Percentiles rank a stretch among this genome's conserved stretches.
Evolutionary conservation across 2,888 invertebrate species (phyloP).

Genomic region (Sinohyriopsis cumingii): DNA sequence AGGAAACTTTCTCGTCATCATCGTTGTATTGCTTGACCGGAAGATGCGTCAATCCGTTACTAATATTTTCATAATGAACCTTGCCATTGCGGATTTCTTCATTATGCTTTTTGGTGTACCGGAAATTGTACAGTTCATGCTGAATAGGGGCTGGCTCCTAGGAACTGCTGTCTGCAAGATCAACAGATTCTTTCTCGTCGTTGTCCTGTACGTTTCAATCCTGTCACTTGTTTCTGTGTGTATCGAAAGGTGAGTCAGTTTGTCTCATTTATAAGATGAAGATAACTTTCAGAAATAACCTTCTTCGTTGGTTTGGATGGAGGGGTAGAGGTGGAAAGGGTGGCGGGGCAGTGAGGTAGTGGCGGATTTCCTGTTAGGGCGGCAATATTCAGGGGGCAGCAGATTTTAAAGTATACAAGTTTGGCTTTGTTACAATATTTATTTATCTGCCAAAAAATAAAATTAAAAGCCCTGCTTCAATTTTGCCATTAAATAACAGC

Average conservation of each 20-base stretch:
- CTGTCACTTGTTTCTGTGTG: slow-evolving; percentile 73
- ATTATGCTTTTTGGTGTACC: slow-evolving; percentile 69
- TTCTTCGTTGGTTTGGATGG: no score
- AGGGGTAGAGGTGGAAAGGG: no score
- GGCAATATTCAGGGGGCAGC: no score
- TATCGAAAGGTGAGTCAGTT: slow-evolving; percentile 67
- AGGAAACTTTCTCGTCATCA: slow-evolving; percentile 69
- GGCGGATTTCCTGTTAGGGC: no score
- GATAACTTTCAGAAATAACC: no score
- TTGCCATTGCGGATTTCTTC: slow-evolving; percentile 69
- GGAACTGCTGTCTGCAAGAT: slow-evolving; percentile 67
- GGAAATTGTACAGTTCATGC: slow-evolving; percentile 68
- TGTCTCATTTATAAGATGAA: no score
- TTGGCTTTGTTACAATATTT: no score
- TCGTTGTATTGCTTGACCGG: slow-evolving; percentile 64
- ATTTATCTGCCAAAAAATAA: no score
- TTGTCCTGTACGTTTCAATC: slow-evolving; percentile 73
- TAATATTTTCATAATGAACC: slow-evolving; percentile 70
- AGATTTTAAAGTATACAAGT: no score
- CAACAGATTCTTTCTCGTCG: slow-evolving; percentile 71
- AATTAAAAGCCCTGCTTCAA: no score
- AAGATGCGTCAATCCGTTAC: slow-evolving; percentile 70
- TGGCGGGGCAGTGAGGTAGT: no score
- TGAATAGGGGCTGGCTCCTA: slow-evolving; percentile 68
- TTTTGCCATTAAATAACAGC: no score